Percentiles rank a stretch among this genome's conserved stretches.
Evolutionary conservation across 2,888 invertebrate species (phyloP).

Genomic region (Neelides folsomi): DNA sequence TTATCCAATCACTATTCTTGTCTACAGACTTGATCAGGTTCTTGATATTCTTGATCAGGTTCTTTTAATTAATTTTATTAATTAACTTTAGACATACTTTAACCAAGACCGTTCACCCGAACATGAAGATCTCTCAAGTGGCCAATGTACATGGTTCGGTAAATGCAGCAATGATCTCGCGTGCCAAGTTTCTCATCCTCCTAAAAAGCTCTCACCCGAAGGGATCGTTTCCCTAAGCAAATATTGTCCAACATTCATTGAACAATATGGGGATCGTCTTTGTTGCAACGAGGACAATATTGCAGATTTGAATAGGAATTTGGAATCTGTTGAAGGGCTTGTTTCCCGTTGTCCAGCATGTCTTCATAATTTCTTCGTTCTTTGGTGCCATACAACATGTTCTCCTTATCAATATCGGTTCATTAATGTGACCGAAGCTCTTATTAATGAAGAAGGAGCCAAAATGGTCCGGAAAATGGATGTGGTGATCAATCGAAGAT

Average conservation of each 20-base stretch:
- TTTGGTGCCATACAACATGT: conserved; percentile 73
- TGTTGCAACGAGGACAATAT: conserved; percentile 27
- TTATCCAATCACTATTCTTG: too few relatives aligned
- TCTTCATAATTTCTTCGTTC: conserved; percentile 55
- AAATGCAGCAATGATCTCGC: too few relatives aligned
- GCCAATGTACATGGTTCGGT: too few relatives aligned
- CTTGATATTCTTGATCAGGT: too few relatives aligned
- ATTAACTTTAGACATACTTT: too few relatives aligned
- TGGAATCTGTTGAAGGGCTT: conserved; percentile 48
- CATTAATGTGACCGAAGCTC: conserved; percentile 35
- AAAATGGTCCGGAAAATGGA: conserved; percentile 8
- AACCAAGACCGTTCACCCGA: too few relatives aligned
- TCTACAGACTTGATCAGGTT: too few relatives aligned
- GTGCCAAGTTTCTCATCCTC: background rate
- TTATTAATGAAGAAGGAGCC: conserved; percentile 11
- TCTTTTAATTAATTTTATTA: too few relatives aligned
- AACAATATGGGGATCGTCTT: conserved; percentile 22
- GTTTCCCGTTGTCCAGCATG: conserved; percentile 73
- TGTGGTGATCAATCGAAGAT: conserved; percentile 45
- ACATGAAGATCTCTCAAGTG: too few relatives aligned
- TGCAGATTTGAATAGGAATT: conserved; percentile 12
- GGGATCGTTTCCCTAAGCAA: conserved; percentile 7
- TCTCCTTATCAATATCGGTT: conserved; percentile 55
- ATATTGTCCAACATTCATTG: conserved; percentile 25
- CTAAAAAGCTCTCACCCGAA: conserved; percentile 14